These are phyloP conservation scores for Tetraodon nigroviridis DNA, from an alignment of 2,113 vertebrate genomes.

Conservation along the genomic window DNA sequence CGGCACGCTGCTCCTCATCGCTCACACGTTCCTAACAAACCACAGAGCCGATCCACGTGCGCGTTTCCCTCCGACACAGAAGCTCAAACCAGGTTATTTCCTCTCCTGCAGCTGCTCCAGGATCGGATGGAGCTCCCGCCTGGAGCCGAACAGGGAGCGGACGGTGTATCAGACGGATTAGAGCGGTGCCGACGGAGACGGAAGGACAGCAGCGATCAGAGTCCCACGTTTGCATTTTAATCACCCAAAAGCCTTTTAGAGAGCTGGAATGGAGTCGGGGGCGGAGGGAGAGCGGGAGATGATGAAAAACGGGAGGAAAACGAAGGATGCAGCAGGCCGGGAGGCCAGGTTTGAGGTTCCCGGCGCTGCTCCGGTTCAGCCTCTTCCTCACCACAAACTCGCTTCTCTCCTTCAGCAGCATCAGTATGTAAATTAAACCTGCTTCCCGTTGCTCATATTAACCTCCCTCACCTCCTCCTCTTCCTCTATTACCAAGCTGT, in stretches of 20 bases:
- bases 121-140: not conserved
- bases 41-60: no score
- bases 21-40: no score
- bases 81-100: not conserved
- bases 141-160: conserved; percentile 13
- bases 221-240: conserved; percentile 40
- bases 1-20: no score
- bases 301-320: conserved; percentile 18
- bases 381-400: conserved; percentile 1
- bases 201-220: conserved; percentile 38
- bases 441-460: conserved; percentile 33
- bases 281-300: conserved; percentile 14
- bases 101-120: not conserved
- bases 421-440: not conserved
- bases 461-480: conserved; percentile 26
- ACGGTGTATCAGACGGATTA: conserved; percentile 27
- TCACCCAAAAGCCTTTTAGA: conserved; percentile 60
- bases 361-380: not conserved
- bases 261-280: conserved; percentile 4
- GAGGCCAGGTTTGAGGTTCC: not conserved
- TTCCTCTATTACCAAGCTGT: conserved; percentile 46
- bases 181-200: conserved; percentile 11
- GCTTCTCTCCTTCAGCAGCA: not conserved
- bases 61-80: no score
- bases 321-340: conserved; percentile 10